Evolutionary conservation across 2,113 vertebrate species (phyloP).

Genomic region (Labeo catla): DNA sequence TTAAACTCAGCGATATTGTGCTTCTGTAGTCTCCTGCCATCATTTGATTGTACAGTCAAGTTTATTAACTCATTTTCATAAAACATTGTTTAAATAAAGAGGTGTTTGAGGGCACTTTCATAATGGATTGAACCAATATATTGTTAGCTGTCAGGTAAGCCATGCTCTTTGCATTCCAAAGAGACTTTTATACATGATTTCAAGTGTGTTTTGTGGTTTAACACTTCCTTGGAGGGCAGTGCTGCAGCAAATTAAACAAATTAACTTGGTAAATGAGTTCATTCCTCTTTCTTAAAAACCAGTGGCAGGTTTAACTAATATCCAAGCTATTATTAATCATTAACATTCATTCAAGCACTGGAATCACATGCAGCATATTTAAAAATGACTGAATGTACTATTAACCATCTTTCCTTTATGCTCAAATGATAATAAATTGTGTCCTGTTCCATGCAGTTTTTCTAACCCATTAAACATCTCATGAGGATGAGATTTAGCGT

Average conservation of each 20-base stretch:
- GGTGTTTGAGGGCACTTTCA: not conserved
- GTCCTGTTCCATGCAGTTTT: conserved; percentile 17
- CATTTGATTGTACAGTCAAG: not conserved
- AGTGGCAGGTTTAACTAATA: not conserved
- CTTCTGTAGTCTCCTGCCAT: not conserved
- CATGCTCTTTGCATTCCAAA: not conserved
- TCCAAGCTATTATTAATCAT: not conserved
- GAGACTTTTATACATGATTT: not conserved
- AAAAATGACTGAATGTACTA: not conserved
- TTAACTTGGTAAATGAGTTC: not conserved
- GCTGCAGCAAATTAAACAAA: not conserved
- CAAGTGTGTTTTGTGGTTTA: not conserved
- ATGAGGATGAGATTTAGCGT: conserved; percentile 42
- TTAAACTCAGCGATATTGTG: not conserved
- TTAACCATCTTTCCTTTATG: conserved; percentile 18
- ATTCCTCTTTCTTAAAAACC: not conserved
- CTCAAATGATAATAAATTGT: conserved; percentile 6
- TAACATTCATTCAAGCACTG: not conserved
- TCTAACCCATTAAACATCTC: conserved; percentile 16
- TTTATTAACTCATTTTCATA: not conserved
- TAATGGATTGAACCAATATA: not conserved
- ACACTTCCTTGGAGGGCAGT: not conserved
- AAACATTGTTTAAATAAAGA: not conserved
- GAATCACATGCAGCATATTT: conserved; percentile 1
- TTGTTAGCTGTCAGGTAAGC: conserved; percentile 9